Evolutionary conservation across 2,113 vertebrate genomes (phyloP).

Genomic region (Vicugna pacos): DNA sequence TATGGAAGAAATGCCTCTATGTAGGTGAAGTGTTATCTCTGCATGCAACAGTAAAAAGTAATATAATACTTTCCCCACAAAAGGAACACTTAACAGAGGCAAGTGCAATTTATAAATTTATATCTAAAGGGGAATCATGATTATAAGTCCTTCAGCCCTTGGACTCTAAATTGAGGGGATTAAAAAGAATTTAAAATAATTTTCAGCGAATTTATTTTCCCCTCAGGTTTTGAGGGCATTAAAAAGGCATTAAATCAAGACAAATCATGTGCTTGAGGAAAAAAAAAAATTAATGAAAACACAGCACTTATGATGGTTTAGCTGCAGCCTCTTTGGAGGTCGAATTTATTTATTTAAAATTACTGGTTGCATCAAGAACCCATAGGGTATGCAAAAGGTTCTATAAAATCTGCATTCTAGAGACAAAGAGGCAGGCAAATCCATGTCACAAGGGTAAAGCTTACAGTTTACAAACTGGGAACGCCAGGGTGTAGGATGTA

Average conservation of each 20-base stretch:
- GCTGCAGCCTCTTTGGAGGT: slow-evolving; percentile 91
- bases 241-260: slow-evolving; percentile 90
- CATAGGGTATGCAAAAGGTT: slow-evolving; percentile 91
- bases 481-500: slow-evolving; percentile 86
- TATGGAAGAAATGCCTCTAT: slow-evolving; percentile 90
- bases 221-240: slow-evolving; percentile 92
- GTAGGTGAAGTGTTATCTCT: slow-evolving; percentile 88
- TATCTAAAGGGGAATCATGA: slow-evolving; percentile 98
- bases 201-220: slow-evolving; percentile 91
- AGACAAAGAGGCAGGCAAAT: slow-evolving; percentile 92
- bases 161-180: slow-evolving; percentile 99
- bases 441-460: slow-evolving; percentile 94
- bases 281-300: slow-evolving; percentile 90
- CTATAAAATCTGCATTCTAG: slow-evolving; percentile 90
- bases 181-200: slow-evolving; percentile 92
- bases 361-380: slow-evolving; percentile 92
- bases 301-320: slow-evolving; percentile 96
- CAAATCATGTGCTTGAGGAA: slow-evolving; percentile 92
- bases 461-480: slow-evolving; percentile 94
- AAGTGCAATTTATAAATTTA: slow-evolving; percentile 97
- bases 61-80: slow-evolving; percentile 86
- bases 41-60: slow-evolving; percentile 89
- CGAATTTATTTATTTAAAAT: slow-evolving; percentile 95
- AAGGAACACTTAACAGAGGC: slow-evolving; percentile 94
- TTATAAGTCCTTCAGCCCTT: slow-evolving; percentile 98